Base-by-base conservation (phyloP, 1,140 invertebrate species). In the Lethrus apterus region DNA sequence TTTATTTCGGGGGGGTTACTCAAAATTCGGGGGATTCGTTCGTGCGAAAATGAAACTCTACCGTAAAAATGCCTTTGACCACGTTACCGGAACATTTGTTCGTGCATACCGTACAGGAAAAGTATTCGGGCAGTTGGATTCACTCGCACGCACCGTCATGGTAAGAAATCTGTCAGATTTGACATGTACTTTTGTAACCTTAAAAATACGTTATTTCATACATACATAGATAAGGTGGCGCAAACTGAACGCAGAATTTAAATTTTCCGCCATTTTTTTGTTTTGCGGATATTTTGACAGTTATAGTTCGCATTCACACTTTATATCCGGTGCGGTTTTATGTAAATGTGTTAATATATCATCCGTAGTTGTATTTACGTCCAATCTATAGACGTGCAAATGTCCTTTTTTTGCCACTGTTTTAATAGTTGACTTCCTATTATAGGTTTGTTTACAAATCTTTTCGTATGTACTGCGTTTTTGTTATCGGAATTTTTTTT, bases 121-220 rank as follows among this genome's bases (percentile, higher is more conserved):
- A 51, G 31, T 31, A 23, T 26, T 33, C 24, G 1, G 49, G 49
- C 14, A 24, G 33, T 41, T 51, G 49, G 49, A 29, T 46, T 13
- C 38, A 46, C 13, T 43, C 44, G 4, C 49, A 51, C 30, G 44
- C 49, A 4, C 49, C 49, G 20, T 26, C 41, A 36, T 51, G 49
- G 49, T 51, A 43, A 46, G 31, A 11, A 23, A 11, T 10, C 7
- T 5, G 33, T 17, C 8, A 17, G 4, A 11, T 34, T 14, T 34
- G 15, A 3, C 2, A 3, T 15, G 9, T n/a, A n/a, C n/a, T n/a
- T n/a, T n/a, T n/a, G n/a, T 44, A 24, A 18, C 2, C 14, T 10
- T 2, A 17, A 9, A 33, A 14, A 41, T 24, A 10, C 26, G 8
- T 15, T 9, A 33, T 19, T 50, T 56, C 13, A 23, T n/a, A n/a